These are phyloP conservation scores for Choloepus didactylus DNA, from an alignment of 2,797 vertebrate genomes.

Conservation along the genomic window DNA sequence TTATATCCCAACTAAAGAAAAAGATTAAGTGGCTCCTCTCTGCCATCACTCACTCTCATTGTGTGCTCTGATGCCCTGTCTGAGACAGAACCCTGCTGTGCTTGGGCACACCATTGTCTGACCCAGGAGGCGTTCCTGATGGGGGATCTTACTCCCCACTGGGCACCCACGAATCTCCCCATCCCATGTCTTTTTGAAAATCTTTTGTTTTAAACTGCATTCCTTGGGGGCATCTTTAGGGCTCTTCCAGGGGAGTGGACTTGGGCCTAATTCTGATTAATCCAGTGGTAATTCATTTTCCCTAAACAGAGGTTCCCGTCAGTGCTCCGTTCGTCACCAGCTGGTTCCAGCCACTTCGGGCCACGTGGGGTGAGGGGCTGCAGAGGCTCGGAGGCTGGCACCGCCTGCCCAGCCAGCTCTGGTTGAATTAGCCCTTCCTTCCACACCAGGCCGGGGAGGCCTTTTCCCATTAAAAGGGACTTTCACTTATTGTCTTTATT, in stretches of 20 bases:
- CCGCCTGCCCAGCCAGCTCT: not conserved
- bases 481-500: slow-evolving; percentile 78
- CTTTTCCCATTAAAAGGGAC: slow-evolving; percentile 69
- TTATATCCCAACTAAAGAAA: not conserved
- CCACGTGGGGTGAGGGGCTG: not conserved
- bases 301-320: not conserved
- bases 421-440: not conserved
- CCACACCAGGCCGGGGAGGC: slow-evolving; percentile 19
- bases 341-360: not conserved
- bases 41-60: not conserved
- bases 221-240: slow-evolving; percentile 36
- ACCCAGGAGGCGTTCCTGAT: slow-evolving; percentile 1
- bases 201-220: slow-evolving; percentile 48
- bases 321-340: not conserved
- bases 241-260: slow-evolving; percentile 2
- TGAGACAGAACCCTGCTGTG: not conserved
- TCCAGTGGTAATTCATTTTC: slow-evolving; percentile 15
- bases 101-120: not conserved
- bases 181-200: not conserved
- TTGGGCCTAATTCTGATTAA: slow-evolving; percentile 46
- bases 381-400: not conserved
- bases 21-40: not conserved
- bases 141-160: not conserved
- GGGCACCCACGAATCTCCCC: not conserved
- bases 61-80: not conserved